Evolutionary conservation across 2,113 vertebrate genomes (phyloP), one percentile per base, ranked within the genome.

Genomic region (Pluvialis apricaria): DNA sequence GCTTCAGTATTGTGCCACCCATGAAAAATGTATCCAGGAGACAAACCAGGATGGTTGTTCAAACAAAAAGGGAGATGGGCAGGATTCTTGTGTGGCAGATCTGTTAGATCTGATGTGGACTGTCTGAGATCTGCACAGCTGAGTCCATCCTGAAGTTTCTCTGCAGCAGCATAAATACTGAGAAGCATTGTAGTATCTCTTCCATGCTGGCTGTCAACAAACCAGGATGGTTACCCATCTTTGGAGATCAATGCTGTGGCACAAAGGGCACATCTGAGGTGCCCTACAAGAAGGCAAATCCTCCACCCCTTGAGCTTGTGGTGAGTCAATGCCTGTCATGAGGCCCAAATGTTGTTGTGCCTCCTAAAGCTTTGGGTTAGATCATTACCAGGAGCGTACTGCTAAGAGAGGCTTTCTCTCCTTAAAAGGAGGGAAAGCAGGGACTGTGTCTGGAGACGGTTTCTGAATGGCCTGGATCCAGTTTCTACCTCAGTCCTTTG

Each of bases 21-120:
- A 42, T 45, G 31, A 70, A 70, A 61, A 62, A 18, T 1, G 0
- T 38, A 38, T 5, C 6, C 3, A 3, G 19, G 6, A 11, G 10
- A 69, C 26, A 64, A 69, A 55, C 5, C 34, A 10, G 5, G 10
- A 8, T 6, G 8, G 9, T 58, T 65, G 25, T 58, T 69, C 73
- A 54, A 82, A 65, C 15, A 65, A 57, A 22, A 7, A 28, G 6
- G 45, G 11, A 72, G 9, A 19, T 49, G 36, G 14, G 20, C 9
- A 84, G 26, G n/a, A 38, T 69, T 86, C 28, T 70, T 21, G 16
- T 54, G 7, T 25, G 64, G 15, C 20, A 80, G 58, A 57, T 29
- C 21, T 78, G 57, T 40, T 38, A 38, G 32, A 65, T 57, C 24
- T 73, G 69, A 54, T 34, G 40, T 2, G 62, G 40, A 38, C 16